Percentiles rank a stretch among this genome's conserved stretches.
Conservation (phyloP, 37 sponge, comb jelly and placozoan genomes). For the Amphimedon queenslandica region DNA sequence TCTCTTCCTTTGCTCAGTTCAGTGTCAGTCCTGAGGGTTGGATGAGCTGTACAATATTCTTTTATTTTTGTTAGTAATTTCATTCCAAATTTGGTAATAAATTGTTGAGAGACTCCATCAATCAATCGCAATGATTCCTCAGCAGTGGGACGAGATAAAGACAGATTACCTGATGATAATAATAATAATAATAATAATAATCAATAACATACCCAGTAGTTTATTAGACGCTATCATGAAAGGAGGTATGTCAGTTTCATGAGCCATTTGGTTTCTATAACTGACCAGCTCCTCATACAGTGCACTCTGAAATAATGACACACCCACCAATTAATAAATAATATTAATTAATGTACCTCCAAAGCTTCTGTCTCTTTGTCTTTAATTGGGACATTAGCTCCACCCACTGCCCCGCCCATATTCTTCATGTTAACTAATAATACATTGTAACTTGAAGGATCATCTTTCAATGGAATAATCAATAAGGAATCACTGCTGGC, state of each 20-base stretch:
- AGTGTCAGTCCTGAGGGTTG: too few relatives aligned
- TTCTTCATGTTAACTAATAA: too few relatives aligned
- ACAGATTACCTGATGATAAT: slow-evolving; percentile 14
- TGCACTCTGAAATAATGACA: too few relatives aligned
- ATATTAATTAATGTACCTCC: not conserved
- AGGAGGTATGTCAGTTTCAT: too few relatives aligned
- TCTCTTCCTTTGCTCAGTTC: too few relatives aligned
- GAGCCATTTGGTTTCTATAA: not conserved
- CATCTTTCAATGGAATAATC: not conserved
- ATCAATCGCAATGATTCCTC: slow-evolving; percentile 3
- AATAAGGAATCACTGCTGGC: too few relatives aligned
- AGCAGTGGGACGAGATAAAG: slow-evolving; percentile 13
- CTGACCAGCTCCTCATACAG: too few relatives aligned
- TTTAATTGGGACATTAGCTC: not conserved
- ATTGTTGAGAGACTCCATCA: slow-evolving; percentile 37
- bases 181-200: too few relatives aligned
- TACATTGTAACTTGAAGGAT: slow-evolving; percentile 1
- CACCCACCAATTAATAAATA: too few relatives aligned
- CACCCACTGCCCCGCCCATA: not conserved
- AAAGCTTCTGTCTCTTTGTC: not conserved
- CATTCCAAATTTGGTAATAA: slow-evolving; percentile 13
- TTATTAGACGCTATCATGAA: too few relatives aligned
- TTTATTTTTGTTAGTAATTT: slow-evolving; percentile 16
- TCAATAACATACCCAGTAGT: not conserved
- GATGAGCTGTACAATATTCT: not conserved